A percentile compares a stretch with the other conserved stretches of the same genome.
These are phyloP conservation scores for Cephus spinipes DNA, from an alignment of 2,888 invertebrate species.

Conservation along the genomic window DNA sequence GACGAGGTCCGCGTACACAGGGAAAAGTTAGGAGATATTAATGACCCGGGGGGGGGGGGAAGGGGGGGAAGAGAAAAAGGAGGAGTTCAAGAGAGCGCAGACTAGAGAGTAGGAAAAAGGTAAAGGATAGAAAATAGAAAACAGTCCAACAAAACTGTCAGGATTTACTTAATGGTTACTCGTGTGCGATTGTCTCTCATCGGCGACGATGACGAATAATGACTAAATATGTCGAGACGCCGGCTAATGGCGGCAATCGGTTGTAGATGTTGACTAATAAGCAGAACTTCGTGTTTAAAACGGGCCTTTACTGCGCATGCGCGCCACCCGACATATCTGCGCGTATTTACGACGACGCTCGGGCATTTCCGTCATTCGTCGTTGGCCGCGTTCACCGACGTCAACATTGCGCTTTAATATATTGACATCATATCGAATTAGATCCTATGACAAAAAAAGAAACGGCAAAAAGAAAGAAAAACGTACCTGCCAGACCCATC, in stretches of 20 bases:
- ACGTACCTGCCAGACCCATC: slow-evolving; percentile 34
- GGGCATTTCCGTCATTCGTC: neutral
- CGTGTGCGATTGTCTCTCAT: neutral
- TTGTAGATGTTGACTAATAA: neutral
- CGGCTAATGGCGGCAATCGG: neutral
- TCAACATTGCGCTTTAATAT: neutral
- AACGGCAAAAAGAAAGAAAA: neutral
- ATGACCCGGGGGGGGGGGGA: neutral
- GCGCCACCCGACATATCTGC: neutral
- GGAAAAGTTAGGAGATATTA: neutral
- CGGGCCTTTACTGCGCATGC: neutral
- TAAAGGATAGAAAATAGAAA: neutral
- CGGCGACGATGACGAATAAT: neutral
- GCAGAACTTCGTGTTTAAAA: neutral
- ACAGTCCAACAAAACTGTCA: neutral
- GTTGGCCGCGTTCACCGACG: neutral
- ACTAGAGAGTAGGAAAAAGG: neutral
- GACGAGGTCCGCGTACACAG: neutral
- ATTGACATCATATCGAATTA: neutral
- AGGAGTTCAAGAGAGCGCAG: neutral
- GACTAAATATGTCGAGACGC: neutral
- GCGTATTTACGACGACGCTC: neutral
- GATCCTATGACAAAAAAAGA: neutral
- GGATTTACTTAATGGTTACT: neutral
- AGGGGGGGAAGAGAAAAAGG: neutral